Conservation (phyloP, 2,888 invertebrate species). For the Sminthurides aquaticus region DNA sequence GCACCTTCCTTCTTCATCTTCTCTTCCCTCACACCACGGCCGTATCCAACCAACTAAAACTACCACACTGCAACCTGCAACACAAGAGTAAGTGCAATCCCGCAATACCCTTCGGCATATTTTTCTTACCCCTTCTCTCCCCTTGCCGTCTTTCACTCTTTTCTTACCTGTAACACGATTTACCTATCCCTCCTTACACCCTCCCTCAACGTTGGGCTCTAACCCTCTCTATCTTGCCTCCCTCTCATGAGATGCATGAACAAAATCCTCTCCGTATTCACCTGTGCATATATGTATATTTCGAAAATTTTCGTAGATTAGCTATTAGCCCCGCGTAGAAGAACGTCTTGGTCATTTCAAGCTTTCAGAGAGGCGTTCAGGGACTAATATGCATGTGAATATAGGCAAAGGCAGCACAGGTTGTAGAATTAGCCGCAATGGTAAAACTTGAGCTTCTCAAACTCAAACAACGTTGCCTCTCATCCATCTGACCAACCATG, state of each 20-base stretch:
- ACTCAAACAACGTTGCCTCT: too few relatives aligned
- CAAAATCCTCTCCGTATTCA: background rate
- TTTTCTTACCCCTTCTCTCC: background rate
- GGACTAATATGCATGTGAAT: too few relatives aligned
- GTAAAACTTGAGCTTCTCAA: too few relatives aligned
- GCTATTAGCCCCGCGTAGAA: background rate
- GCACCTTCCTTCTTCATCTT: background rate
- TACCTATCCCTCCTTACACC: background rate
- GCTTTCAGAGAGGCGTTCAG: too few relatives aligned
- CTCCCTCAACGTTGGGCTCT: background rate
- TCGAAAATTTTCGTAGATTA: background rate
- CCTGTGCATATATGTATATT: background rate
- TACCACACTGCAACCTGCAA: background rate
- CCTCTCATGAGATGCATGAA: background rate
- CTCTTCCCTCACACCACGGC: background rate
- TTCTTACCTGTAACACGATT: background rate
- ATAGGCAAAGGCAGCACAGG: too few relatives aligned
- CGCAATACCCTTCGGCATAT: background rate
- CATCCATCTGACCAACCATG: too few relatives aligned
- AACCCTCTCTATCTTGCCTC: background rate
- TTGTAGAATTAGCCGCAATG: too few relatives aligned
- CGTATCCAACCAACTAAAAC: background rate
- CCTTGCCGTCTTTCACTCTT: background rate
- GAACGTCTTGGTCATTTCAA: too few relatives aligned
- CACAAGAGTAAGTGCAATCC: background rate